These are phyloP conservation scores for Rhynchonycteris naso DNA, from an alignment of 2,797 vertebrate species.

Conservation along the genomic window DNA sequence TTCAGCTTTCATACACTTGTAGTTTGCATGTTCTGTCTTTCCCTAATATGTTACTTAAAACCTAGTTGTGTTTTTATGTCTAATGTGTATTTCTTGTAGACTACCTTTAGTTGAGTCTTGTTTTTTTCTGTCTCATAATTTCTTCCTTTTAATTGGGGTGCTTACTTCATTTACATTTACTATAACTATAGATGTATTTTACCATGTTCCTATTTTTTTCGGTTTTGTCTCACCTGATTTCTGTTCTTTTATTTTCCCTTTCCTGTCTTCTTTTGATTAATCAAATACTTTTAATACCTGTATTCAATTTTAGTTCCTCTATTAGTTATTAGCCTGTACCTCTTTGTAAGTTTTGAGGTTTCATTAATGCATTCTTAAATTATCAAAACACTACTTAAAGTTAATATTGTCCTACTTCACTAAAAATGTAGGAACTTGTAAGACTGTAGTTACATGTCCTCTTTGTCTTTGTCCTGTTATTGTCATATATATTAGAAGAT, in stretches of 20 bases:
- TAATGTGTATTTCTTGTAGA: not conserved
- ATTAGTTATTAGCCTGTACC: too few species aligned
- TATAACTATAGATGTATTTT: not conserved
- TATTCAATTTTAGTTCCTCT: not conserved
- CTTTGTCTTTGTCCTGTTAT: not conserved
- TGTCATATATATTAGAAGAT: not conserved
- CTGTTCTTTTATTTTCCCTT: not conserved
- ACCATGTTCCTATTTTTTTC: not conserved
- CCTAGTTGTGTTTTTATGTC: not conserved
- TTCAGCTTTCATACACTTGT: not conserved
- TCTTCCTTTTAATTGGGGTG: not conserved
- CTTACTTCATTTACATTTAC: conserved; percentile 22
- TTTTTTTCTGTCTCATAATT: not conserved
- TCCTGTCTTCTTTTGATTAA: conserved; percentile 3
- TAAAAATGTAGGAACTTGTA: not conserved
- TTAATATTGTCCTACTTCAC: not conserved
- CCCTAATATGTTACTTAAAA: not conserved
- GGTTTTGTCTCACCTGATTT: not conserved
- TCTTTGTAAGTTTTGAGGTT: too few species aligned
- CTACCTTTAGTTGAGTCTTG: not conserved
- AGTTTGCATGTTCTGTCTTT: not conserved
- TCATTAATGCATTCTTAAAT: not conserved
- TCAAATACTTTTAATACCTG: not conserved
- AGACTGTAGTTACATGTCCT: not conserved
- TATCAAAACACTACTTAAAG: conserved; percentile 14